Conservation (phyloP, 2,797 vertebrate species). For the Scolopax bukidnonensis region DNA sequence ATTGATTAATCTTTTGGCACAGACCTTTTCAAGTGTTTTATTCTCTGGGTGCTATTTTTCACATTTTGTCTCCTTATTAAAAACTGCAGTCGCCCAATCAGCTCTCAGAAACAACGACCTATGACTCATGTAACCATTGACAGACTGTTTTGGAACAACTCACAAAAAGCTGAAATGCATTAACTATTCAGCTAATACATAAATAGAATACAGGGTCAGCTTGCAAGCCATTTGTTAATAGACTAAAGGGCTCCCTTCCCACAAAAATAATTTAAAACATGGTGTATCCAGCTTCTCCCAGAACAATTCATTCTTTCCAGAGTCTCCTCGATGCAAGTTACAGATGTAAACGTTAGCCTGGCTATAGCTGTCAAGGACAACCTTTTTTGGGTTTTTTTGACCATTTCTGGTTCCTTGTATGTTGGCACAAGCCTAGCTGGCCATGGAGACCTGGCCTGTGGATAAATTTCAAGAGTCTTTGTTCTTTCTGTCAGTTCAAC, state of each 20-base stretch:
- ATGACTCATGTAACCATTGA: constrained; percentile 61
- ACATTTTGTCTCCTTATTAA: constrained; percentile 48
- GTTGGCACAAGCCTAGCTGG: not conserved
- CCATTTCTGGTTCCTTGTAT: not conserved
- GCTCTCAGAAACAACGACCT: constrained; percentile 38
- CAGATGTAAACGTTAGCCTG: not conserved
- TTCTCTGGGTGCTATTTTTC: constrained; percentile 65
- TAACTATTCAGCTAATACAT: constrained; percentile 59
- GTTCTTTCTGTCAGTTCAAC: not conserved
- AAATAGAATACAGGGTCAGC: constrained; percentile 63
- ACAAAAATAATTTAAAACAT: constrained; percentile 66
- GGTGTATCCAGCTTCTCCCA: constrained; percentile 47
- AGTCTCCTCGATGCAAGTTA: not conserved
- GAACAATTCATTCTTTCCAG: constrained; percentile 58
- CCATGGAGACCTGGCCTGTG: not conserved
- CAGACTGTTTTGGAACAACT: constrained; percentile 67
- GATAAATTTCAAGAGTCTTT: not conserved
- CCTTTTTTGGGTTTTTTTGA: not conserved
- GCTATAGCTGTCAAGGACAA: not conserved
- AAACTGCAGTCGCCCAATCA: constrained; percentile 15
- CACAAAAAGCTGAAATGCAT: constrained; percentile 55
- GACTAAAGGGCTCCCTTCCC: constrained; percentile 50
- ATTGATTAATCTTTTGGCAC: constrained; percentile 62
- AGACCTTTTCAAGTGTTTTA: constrained; percentile 36
- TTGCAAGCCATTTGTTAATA: constrained; percentile 64